Evolutionary conservation across 2,797 vertebrate species (phyloP), one percentile per base, ranked within the genome.

Genomic region (Peromyscus aztecus): DNA sequence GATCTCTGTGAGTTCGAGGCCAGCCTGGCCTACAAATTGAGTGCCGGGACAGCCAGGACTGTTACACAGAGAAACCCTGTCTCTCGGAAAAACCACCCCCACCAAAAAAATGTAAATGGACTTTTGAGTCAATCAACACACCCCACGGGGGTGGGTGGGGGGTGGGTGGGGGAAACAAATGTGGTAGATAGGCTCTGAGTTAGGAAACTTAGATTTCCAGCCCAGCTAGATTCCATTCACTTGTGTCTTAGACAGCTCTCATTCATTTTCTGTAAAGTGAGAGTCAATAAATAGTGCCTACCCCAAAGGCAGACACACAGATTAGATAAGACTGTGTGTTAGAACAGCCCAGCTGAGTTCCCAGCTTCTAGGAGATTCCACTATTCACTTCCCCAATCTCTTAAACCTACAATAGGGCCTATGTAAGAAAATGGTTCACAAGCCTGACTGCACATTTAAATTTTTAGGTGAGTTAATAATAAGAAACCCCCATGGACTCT

Each of bases 221-320:
- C 40, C 8, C 29, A 82, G 93, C n/a, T 76, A 27, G 55, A 34
- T 21, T 76, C 89, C 46, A 76, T 63, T 91, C 55, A 88, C 52
- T 37, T 77, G 3, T 71, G n/a, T 77, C 80, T 80, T 75, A 11
- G 92, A 86, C 10, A 82, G 76, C 23, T 57, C 6, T 46, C 46
- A n/a, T 95, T 97, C 34, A 71, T 90, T 92, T 94, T 93, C 69
- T 59, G 31, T 90, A 89, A 94, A 69, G 87, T 59, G 24, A 77
- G 5, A 88, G 61, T 61, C 29, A n/a, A n/a, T n/a, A n/a, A 55
- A 92, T 77, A 49, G 81, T 89, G n/a, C 61, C 34, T 85, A 82
- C 49, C 14, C 80, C n/a, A 55, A 92, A 92, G 59, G 34, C 55
- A 94, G 52, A 19, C 37, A n/a, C 21, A 12, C 77, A 77, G 80